These are phyloP conservation scores for Drosophila funebris DNA, from an alignment of 1,140 invertebrate genomes.

Conservation along the genomic window DNA sequence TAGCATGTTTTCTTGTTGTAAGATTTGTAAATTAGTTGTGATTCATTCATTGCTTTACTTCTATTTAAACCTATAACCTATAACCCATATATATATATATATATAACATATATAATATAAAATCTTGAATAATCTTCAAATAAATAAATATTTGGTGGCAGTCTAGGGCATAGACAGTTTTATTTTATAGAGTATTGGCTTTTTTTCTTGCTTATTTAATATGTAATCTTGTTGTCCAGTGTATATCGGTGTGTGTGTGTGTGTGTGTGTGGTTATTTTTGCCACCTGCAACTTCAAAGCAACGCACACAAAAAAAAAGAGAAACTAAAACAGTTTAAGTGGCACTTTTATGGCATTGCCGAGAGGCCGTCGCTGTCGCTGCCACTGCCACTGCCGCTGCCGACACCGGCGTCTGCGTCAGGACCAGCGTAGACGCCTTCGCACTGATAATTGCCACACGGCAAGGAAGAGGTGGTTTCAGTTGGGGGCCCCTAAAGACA, in stretches of 20 bases:
- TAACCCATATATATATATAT: too few species aligned
- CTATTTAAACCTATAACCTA: too few species aligned
- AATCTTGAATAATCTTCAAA: too few species aligned
- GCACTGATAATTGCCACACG: slow-evolving; percentile 61
- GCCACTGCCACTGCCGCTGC: not conserved
- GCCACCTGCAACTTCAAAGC: slow-evolving; percentile 63
- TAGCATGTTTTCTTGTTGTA: not conserved
- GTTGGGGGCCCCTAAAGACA: slow-evolving; percentile 14
- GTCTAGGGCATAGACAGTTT: too few species aligned
- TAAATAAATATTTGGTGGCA: too few species aligned
- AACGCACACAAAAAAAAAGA: slow-evolving; percentile 38
- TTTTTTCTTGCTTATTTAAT: not conserved
- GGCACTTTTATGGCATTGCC: slow-evolving; percentile 76
- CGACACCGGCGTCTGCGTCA: not conserved
- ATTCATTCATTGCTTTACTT: too few species aligned
- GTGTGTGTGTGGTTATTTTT: not conserved
- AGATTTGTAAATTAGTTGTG: not conserved
- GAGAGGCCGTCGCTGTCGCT: slow-evolving; percentile 17
- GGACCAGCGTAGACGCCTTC: slow-evolving; percentile 11
- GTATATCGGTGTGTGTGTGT: not conserved
- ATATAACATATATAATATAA: too few species aligned
- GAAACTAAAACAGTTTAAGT: slow-evolving; percentile 80
- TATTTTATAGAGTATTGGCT: too few species aligned
- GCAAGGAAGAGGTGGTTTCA: not conserved
- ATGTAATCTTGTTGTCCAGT: slow-evolving; percentile 4